These are phyloP conservation scores for Proisotoma minuta DNA, from an alignment of 2,888 invertebrate genomes.

Conservation along the genomic window DNA sequence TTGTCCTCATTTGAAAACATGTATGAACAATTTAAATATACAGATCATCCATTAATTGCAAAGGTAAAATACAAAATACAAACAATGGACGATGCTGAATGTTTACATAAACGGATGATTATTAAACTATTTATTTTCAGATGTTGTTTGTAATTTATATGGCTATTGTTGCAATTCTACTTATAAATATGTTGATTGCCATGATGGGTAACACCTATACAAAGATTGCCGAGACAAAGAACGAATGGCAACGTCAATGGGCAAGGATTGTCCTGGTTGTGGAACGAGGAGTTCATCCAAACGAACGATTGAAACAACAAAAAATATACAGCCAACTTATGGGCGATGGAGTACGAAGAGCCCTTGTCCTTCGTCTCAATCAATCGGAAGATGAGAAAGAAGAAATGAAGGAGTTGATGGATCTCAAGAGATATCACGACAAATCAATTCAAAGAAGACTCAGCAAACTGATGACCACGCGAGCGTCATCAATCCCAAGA, in stretches of 20 bases:
- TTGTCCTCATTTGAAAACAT: conserved; percentile 94
- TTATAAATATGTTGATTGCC: conserved; percentile 96
- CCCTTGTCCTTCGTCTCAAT: conserved; percentile 79
- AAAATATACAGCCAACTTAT: conserved; percentile 90
- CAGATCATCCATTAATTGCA: conserved; percentile 80
- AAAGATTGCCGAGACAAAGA: conserved; percentile 92
- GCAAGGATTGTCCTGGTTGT: conserved; percentile 95
- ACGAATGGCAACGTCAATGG: conserved; percentile 98
- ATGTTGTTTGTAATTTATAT: conserved; percentile 92
- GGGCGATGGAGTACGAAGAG: conserved; percentile 73
- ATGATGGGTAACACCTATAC: conserved; percentile 99
- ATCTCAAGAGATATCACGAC: conserved; percentile 82
- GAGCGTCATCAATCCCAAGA: background rate
- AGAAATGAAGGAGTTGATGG: conserved; percentile 87
- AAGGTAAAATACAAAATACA: conserved; percentile 59
- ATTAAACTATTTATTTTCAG: conserved; percentile 53
- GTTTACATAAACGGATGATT: conserved; percentile 17
- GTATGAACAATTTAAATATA: conserved; percentile 81
- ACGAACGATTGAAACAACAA: conserved; percentile 76
- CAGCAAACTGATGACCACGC: conserved; percentile 47
- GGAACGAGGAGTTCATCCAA: conserved; percentile 90
- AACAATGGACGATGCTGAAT: background rate
- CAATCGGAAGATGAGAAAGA: conserved; percentile 89
- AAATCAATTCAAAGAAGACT: conserved; percentile 68
- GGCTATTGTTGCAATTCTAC: conserved; percentile 88